Conservation (phyloP, 2,888 invertebrate species). For the Anodontia alba region DNA sequence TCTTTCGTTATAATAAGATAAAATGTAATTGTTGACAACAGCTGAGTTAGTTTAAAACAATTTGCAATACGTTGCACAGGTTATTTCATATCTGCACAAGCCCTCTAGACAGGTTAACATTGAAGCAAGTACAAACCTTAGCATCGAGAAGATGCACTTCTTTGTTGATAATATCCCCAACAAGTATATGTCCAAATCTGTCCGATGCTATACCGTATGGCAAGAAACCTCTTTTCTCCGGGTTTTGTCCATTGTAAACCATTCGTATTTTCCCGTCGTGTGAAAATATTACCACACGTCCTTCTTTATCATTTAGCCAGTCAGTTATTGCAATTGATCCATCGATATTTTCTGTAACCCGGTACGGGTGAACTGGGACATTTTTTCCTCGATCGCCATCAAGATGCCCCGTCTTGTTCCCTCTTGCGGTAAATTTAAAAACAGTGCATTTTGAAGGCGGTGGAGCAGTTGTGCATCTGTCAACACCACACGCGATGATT, state of each 20-base stretch:
- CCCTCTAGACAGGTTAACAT: too few species aligned
- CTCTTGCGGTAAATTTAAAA: slow-evolving; percentile 58
- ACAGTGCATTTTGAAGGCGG: slow-evolving; percentile 53
- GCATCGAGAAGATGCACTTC: slow-evolving; percentile 51
- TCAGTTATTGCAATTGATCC: slow-evolving; percentile 57
- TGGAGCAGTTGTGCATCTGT: slow-evolving; percentile 51
- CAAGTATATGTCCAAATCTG: slow-evolving; percentile 54
- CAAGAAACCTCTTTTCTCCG: slow-evolving; percentile 44
- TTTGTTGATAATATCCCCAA: slow-evolving; percentile 53
- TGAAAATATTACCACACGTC: slow-evolving; percentile 56
- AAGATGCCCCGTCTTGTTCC: slow-evolving; percentile 58
- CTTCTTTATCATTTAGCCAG: slow-evolving; percentile 60
- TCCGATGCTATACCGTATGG: slow-evolving; percentile 60
- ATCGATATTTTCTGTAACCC: slow-evolving; percentile 60
- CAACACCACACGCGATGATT: slow-evolving; percentile 58
- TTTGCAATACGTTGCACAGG: too few species aligned
- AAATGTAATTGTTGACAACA: too few species aligned
- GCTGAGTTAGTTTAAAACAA: too few species aligned
- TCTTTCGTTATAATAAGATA: too few species aligned
- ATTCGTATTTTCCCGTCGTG: slow-evolving; percentile 61
- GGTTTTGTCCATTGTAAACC: slow-evolving; percentile 53
- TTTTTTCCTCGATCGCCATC: slow-evolving; percentile 53
- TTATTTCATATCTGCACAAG: too few species aligned
- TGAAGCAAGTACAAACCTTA: neutral
- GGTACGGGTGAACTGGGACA: slow-evolving; percentile 57